phyloP scores from a whole-genome alignment of 2,113 vertebrate genomes.

The Dromas ardeola region DNA sequence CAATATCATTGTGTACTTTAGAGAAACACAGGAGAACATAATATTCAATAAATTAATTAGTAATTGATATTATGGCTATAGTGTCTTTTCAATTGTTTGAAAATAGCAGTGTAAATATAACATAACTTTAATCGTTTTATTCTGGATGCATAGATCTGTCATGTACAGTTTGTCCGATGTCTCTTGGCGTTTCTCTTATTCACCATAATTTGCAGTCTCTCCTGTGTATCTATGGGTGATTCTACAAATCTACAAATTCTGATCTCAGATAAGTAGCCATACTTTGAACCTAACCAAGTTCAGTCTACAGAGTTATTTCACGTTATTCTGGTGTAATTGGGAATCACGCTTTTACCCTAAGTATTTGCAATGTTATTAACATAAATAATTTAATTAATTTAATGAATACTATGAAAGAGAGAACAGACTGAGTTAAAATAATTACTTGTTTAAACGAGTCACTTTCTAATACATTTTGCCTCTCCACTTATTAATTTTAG shows the following conservation, averaged over 20 bases:
- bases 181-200: background rate
- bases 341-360: background rate
- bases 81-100: background rate
- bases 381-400: background rate
- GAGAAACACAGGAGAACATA: background rate
- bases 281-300: background rate
- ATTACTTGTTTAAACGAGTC: background rate
- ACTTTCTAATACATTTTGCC: background rate
- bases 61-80: background rate
- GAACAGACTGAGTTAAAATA: background rate
- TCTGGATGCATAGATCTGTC: background rate
- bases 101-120: background rate
- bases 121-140: background rate
- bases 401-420: background rate
- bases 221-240: no score
- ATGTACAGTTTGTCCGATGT: background rate
- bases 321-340: background rate
- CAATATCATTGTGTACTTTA: background rate
- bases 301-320: background rate
- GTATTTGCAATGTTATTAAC: background rate
- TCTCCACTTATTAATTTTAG: background rate
- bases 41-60: background rate
- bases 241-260: background rate
- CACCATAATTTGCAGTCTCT: background rate
- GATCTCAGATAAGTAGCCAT: background rate